Percentiles rank a stretch among this genome's conserved stretches.
Evolutionary conservation across 2,888 invertebrate genomes (phyloP).

Genomic region (Orthonevra nobilis): DNA sequence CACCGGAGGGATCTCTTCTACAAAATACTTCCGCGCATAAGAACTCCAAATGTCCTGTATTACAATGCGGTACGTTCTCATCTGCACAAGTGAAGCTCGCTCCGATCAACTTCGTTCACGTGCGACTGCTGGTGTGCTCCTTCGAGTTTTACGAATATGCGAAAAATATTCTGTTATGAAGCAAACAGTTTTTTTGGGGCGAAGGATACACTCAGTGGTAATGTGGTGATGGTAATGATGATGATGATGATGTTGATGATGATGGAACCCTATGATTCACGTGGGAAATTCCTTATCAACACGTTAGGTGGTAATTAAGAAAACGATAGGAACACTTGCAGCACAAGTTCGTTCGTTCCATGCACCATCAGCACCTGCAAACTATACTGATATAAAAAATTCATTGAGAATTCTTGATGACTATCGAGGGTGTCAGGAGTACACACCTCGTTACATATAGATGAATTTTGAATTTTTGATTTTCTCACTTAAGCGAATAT

Average conservation of each 20-base stretch:
- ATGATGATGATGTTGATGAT: neutral
- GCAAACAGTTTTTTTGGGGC: too few species aligned
- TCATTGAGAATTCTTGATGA: constrained; percentile 1
- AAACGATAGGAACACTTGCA: too few species aligned
- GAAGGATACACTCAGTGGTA: too few species aligned
- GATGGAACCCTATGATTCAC: constrained; percentile 18
- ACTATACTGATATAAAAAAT: constrained; percentile 26
- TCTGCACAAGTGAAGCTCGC: constrained; percentile 49
- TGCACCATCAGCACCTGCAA: constrained; percentile 11
- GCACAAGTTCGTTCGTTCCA: too few species aligned
- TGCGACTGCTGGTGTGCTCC: constrained; percentile 10
- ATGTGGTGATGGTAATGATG: neutral
- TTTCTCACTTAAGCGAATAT: neutral
- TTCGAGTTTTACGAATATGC: constrained; percentile 12
- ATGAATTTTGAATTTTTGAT: constrained; percentile 59
- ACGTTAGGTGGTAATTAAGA: constrained; percentile 59
- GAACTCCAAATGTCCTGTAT: constrained; percentile 41
- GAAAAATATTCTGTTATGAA: too few species aligned
- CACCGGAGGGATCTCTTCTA: constrained; percentile 10
- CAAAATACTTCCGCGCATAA: constrained; percentile 53
- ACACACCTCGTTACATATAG: constrained; percentile 33
- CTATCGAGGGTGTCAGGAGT: neutral
- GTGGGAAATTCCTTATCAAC: constrained; percentile 53
- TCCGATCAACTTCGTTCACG: constrained; percentile 45
- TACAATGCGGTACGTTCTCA: constrained; percentile 30